Evolutionary conservation across 2,113 vertebrate species (phyloP).

Genomic region (cattle (Bos taurus)): ARS-UCD2.0 NC_037334.1:95783501-95784000

Average conservation of each 20-base stretch:
- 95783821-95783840: conserved; percentile 38
- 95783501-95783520: neutral
- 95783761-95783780: conserved; percentile 1
- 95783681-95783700: neutral
- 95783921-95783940: conserved; percentile 23
- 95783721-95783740: conserved; percentile 48
- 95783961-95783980: neutral
- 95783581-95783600: neutral
- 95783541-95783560: conserved; percentile 33
- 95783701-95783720: neutral
- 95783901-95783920: neutral
- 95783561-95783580: neutral
- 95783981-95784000: neutral
- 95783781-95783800: conserved; percentile 57
- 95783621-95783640: neutral
- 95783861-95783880: neutral
- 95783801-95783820: conserved; percentile 59
- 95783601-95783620: neutral
- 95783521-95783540: conserved; percentile 1
- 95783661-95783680: neutral
- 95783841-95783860: conserved; percentile 30
- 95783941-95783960: neutral
- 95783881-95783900: neutral
- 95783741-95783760: conserved; percentile 26
- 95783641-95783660: neutral